Evolutionary conservation across 2,888 invertebrate species (phyloP), one percentile per base, ranked within the genome.

Genomic region (Auanema sp.): DNA sequence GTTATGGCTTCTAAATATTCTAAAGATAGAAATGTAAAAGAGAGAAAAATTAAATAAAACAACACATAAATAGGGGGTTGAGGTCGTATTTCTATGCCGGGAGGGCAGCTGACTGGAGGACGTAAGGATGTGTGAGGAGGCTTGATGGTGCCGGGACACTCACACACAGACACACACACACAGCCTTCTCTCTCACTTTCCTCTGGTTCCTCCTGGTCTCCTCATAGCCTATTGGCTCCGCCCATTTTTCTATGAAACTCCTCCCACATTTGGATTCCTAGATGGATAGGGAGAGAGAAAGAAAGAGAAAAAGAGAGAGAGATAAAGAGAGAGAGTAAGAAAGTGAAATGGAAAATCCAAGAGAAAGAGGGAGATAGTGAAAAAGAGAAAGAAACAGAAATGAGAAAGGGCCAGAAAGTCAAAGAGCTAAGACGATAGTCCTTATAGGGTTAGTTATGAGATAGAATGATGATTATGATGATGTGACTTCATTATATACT

Each of bases 121-220:
- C 41, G 57, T 23, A 42, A 56, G 56, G 58, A 21, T 25, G 33
- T 41, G 54, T 52, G 11, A 40, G 41, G 43, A 57, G 64, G 66
- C 62, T 66, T 64, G 66, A 66, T 63, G 64, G 60, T 57, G 62
- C 47, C 47, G 21, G 16, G 21, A 18, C 47, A 47, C 16, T 18
- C 47, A 18, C 47, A 47, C 47, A 47, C 47, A 47, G 18, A 47
- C 47, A 47, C 47, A 47, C 21, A 47, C 47, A 11, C 47, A 47
- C 47, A 21, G 33, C 33, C 33, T 33, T 33, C 33, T 33, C 33
- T 33, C 33, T 33, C 33, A 33, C 33, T 33, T 33, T 8, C 33
- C 33, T 33, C 33, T 33, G 33, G 33, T 33, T 33, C 33, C 33
- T 33, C 33, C 33, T 33, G 33, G 33, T 33, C 61, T 21, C 42